Percentiles rank a stretch among this genome's conserved stretches.
Evolutionary conservation across 1,140 invertebrate genomes (phyloP).

Genomic region (Diabrotica virgifera): DNA sequence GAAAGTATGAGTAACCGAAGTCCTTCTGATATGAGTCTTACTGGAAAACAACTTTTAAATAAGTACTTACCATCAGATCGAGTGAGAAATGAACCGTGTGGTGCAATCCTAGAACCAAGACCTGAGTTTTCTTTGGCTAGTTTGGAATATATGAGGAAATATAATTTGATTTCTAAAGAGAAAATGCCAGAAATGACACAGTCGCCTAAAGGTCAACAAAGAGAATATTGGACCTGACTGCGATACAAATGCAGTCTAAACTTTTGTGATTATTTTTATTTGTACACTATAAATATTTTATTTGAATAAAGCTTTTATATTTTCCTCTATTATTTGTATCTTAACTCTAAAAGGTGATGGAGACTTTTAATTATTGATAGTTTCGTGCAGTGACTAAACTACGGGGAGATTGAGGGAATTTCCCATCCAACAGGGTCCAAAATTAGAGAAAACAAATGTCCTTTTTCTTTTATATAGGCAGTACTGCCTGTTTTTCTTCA

Average conservation of each 20-base stretch:
- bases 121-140: constrained; percentile 63
- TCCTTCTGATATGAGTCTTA: constrained; percentile 41
- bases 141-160: constrained; percentile 63
- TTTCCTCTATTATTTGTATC: no score
- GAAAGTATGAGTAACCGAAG: constrained; percentile 19
- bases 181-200: constrained; percentile 20
- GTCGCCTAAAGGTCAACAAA: constrained; percentile 40
- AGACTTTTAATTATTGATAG: no score
- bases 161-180: constrained; percentile 50
- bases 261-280: constrained; percentile 49
- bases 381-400: no score
- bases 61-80: constrained; percentile 60
- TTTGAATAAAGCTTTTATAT: no score
- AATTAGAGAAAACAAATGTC: no score
- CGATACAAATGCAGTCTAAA: constrained; percentile 63
- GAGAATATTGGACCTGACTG: constrained; percentile 62
- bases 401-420: no score
- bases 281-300: no score
- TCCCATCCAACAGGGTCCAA: no score
- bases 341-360: no score
- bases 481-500: no score
- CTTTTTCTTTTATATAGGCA: no score
- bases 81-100: neutral
- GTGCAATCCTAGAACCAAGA: constrained; percentile 28
- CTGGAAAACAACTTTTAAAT: constrained; percentile 60